Conservation (phyloP, 2,888 invertebrate species). For the Argynnis bischoffii region DNA sequence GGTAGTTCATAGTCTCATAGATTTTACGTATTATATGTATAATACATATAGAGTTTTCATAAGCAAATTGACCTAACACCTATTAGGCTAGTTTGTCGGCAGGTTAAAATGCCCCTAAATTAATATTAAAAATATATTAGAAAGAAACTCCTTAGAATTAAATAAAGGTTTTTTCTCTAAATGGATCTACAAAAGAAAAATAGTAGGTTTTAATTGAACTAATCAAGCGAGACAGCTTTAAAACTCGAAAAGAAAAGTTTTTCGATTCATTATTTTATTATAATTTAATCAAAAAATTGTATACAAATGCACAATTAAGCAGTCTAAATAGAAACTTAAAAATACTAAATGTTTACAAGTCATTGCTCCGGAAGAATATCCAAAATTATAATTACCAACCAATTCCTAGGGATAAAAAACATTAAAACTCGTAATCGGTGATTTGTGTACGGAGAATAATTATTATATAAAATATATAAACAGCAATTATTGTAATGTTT, state of each 20-base stretch:
- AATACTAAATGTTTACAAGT: conserved; percentile 4
- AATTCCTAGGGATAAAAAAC: conserved; percentile 5
- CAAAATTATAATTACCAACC: not conserved
- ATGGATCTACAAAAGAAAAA: not conserved
- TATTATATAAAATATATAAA: not conserved
- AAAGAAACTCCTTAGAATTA: not conserved
- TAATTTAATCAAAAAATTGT: not conserved
- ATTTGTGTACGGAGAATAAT: conserved; percentile 33
- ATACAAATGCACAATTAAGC: conserved; percentile 1
- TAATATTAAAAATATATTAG: not conserved
- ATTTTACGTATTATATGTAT: conserved; percentile 1
- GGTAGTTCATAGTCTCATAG: not conserved
- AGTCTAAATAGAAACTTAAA: conserved; percentile 6
- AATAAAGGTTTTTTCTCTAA: not conserved
- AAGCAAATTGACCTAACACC: conserved; percentile 26
- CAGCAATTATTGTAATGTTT: conserved; percentile 3
- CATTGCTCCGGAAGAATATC: conserved; percentile 29
- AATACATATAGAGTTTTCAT: conserved; percentile 12
- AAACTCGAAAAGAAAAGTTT: not conserved
- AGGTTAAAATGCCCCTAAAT: not conserved
- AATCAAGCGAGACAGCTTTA: not conserved
- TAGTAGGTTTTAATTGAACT: too few species aligned
- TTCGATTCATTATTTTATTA: not conserved
- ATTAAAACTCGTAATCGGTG: conserved; percentile 36
- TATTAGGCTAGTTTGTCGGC: conserved; percentile 22